Conservation (phyloP, 1,140 invertebrate species). For the Sycophaga agraensis region DNA sequence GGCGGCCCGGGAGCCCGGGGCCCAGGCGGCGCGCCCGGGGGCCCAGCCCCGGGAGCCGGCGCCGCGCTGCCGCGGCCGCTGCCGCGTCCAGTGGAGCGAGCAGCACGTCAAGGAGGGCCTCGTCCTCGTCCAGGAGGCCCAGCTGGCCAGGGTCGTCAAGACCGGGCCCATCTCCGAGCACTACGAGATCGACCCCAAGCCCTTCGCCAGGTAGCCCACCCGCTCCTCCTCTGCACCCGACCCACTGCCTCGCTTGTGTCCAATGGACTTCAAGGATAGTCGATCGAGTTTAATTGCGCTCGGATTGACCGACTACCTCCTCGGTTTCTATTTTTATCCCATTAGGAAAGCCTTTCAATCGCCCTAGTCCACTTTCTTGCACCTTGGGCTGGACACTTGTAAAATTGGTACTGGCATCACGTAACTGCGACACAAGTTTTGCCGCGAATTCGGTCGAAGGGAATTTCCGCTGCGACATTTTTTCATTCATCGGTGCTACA, state of each 20-base stretch:
- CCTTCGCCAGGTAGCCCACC: conserved; percentile 50
- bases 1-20: not conserved
- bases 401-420: not conserved
- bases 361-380: no score
- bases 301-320: no score
- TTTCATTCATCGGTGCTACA: no score
- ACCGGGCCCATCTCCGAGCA: conserved; percentile 52
- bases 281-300: no score
- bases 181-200: conserved; percentile 54
- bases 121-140: conserved; percentile 53
- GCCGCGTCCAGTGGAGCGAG: conserved; percentile 55
- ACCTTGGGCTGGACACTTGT: not conserved
- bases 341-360: no score
- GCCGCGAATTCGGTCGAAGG: no score
- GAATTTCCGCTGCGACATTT: no score
- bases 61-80: conserved; percentile 44
- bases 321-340: no score
- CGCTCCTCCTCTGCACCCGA: no score
- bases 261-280: no score
- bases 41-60: conserved; percentile 29
- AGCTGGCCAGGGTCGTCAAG: conserved; percentile 53
- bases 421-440: no score
- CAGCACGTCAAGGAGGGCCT: conserved; percentile 56
- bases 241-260: no score
- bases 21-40: conserved; percentile 25